Evolutionary conservation across 2,888 invertebrate genomes (phyloP), one percentile per base, ranked within the genome.

Genomic region (Conomelus anceps): DNA sequence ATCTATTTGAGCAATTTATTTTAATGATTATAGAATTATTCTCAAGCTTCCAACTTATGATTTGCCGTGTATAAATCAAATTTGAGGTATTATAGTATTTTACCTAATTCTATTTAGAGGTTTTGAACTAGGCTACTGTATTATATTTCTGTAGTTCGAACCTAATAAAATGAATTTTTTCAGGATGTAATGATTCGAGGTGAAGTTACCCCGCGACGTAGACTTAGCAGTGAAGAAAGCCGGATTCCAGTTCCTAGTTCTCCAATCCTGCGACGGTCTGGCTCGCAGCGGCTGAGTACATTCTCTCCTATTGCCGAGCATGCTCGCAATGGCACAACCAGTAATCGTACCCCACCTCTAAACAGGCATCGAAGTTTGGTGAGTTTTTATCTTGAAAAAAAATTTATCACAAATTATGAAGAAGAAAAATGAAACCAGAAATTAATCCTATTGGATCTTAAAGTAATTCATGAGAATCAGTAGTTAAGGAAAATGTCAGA

Each of bases 341-440:
- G 7, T 3, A 17, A 23, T 24, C 89, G 13, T 0, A 88, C 90
- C 24, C 89, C 91, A 0, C 89, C 90, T 20, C 90, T 92, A 9
- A 91, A 91, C 88, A 88, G 92, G 86, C 92, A 92, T 89, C 91
- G 91, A 23, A 92, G 92, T 90, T 90, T 92, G 90, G 92, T 92
- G 90, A 90, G 91, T 90, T 13, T 22, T 87, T 88, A 22, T 22
- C 13, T 13, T 26, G 17, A 20, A 88, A 23, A 24, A 9, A 22
- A 88, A 22, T 34, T 24, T 23, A 23, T 87, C 26, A 29, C 13
- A 22, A 41, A n/a, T 88, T 1, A 20, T 6, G 3, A 22, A 85
- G 11, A n/a, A 1, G n/a, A 11, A n/a, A n/a, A n/a, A n/a, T n/a
- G n/a, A n/a, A n/a, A n/a, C n/a, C n/a, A n/a, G n/a, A n/a, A n/a